A percentile compares a stretch with the other conserved stretches of the same genome.
phyloP scores from a whole-genome alignment of 1,140 invertebrate genomes.

The Caenorhabditis briggsae region DNA sequence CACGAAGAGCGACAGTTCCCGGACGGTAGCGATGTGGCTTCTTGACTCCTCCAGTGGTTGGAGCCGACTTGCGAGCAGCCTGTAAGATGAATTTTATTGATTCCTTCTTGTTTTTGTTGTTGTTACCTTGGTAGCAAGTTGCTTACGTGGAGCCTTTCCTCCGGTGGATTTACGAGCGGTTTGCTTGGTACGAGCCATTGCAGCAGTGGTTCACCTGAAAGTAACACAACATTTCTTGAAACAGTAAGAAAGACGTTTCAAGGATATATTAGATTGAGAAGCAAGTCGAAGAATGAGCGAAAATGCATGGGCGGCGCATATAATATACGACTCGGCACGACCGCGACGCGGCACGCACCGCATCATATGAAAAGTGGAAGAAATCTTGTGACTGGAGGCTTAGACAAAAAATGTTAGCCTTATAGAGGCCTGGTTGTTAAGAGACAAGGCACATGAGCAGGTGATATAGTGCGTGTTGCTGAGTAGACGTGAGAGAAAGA shows the following conservation, averaged over 20 bases:
- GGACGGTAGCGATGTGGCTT: conserved; percentile 81
- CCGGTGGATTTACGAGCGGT: conserved; percentile 83
- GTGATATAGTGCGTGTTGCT: too few species aligned
- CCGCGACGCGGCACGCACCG: not conserved
- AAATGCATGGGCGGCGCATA: too few species aligned
- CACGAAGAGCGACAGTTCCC: conserved; percentile 77
- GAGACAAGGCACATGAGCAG: too few species aligned
- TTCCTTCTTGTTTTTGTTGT: not conserved
- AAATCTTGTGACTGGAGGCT: not conserved
- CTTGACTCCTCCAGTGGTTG: conserved; percentile 71
- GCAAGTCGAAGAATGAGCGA: not conserved
- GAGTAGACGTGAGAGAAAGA: too few species aligned
- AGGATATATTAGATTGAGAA: too few species aligned
- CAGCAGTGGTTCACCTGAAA: not conserved
- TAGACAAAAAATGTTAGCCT: not conserved
- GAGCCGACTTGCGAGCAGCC: conserved; percentile 80
- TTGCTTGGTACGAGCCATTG: conserved; percentile 89
- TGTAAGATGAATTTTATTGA: not conserved
- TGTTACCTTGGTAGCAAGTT: conserved; percentile 81
- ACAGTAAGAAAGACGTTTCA: not conserved
- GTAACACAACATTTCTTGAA: not conserved
- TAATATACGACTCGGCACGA: conserved; percentile 18
- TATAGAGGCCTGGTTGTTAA: too few species aligned
- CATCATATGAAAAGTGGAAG: not conserved
- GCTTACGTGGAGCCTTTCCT: conserved; percentile 80